Conservation (phyloP, 2,113 vertebrate genomes). For the Scolopax mira region DNA sequence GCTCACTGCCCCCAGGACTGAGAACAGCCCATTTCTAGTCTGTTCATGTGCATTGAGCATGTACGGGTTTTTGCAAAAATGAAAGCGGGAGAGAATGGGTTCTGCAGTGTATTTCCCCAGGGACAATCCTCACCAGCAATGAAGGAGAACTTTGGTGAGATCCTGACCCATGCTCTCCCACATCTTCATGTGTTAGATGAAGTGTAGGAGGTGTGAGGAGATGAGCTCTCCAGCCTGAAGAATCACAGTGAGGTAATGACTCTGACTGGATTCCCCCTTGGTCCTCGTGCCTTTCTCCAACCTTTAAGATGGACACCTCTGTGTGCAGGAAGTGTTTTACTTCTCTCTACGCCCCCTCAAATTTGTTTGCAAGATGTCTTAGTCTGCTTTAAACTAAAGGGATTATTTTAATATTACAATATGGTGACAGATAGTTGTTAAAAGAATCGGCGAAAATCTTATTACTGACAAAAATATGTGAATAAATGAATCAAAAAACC, state of each 20-base stretch:
- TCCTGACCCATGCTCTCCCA: neutral
- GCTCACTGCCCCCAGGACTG: neutral
- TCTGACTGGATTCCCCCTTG: neutral
- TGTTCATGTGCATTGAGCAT: neutral
- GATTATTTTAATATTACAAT: neutral
- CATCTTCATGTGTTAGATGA: neutral
- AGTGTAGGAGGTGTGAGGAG: neutral
- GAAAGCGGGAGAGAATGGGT: neutral
- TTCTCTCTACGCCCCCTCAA: neutral
- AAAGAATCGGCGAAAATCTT: neutral
- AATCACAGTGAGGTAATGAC: neutral
- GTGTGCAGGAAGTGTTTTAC: neutral
- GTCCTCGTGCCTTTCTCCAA: neutral
- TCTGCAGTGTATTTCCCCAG: neutral
- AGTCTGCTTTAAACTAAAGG: neutral
- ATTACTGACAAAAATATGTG: neutral
- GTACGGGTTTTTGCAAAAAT: neutral
- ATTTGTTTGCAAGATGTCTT: neutral
- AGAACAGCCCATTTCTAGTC: neutral
- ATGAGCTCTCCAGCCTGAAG: neutral
- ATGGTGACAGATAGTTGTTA: neutral
- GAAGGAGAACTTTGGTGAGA: neutral
- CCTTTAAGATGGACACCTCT: neutral
- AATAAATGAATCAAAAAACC: neutral
- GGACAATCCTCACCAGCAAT: neutral